Evolutionary conservation across 2,113 vertebrate species (phyloP).

Genomic region (Eolophus roseicapilla): DNA sequence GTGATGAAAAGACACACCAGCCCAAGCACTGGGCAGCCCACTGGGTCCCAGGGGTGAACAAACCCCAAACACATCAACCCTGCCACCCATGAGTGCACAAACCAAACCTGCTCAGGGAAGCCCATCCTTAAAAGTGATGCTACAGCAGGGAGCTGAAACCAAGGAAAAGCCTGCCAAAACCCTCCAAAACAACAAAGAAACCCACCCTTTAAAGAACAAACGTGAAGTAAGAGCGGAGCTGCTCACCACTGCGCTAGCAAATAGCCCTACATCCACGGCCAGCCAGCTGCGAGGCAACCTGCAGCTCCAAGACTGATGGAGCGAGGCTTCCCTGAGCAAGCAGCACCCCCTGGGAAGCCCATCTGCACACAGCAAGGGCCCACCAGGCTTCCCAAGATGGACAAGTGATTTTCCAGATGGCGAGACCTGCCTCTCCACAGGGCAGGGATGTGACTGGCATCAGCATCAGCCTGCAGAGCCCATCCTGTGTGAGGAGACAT

Average conservation of each 20-base stretch:
- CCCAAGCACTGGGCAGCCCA: neutral
- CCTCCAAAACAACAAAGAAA: neutral
- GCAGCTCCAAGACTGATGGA: neutral
- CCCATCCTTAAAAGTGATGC: neutral
- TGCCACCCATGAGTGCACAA: neutral
- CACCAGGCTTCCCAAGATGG: neutral
- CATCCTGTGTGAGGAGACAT: fast-evolving
- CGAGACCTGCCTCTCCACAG: neutral
- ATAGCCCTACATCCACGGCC: neutral
- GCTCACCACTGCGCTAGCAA: neutral
- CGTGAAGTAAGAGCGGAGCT: neutral
- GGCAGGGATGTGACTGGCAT: neutral
- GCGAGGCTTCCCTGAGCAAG: neutral
- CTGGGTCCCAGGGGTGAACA: neutral
- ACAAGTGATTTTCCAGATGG: neutral
- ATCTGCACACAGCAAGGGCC: neutral
- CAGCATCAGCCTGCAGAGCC: neutral
- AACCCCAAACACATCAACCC: neutral
- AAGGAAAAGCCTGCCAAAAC: neutral
- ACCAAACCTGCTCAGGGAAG: neutral
- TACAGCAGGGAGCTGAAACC: neutral
- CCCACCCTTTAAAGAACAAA: neutral
- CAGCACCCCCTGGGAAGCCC: neutral
- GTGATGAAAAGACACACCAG: neutral
- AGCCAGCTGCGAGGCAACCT: neutral